Evolutionary conservation across 1,140 invertebrate species (phyloP).

Genomic region (Trichonephila clavipes): DNA sequence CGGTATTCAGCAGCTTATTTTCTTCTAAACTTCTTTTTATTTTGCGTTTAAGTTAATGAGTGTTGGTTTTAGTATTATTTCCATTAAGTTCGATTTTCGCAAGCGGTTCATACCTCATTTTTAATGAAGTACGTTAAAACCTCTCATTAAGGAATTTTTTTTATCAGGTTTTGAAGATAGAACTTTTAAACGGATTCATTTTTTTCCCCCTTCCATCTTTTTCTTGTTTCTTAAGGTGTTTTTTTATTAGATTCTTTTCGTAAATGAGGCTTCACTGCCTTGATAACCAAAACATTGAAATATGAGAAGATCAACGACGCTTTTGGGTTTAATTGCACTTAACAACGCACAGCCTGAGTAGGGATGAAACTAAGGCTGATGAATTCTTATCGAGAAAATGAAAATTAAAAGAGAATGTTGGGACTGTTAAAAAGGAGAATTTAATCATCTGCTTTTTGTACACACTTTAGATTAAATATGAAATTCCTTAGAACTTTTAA

Average conservation of each 20-base stretch:
- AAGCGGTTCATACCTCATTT: slow-evolving; percentile 69
- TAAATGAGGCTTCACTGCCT: slow-evolving; percentile 65
- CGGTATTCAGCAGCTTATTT: slow-evolving; percentile 57
- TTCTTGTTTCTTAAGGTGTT: not conserved
- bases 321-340: slow-evolving; percentile 51
- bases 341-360: not conserved
- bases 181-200: slow-evolving; percentile 63
- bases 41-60: slow-evolving; percentile 74
- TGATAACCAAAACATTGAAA: slow-evolving; percentile 70
- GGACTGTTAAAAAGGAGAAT: not conserved
- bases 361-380: not conserved
- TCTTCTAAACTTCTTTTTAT: slow-evolving; percentile 58
- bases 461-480: not conserved
- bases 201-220: not conserved
- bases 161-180: slow-evolving; percentile 47
- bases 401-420: slow-evolving; percentile 3
- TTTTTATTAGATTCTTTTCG: slow-evolving; percentile 51
- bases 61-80: slow-evolving; percentile 76
- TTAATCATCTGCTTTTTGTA: not conserved
- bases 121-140: slow-evolving; percentile 76
- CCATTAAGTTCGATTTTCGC: slow-evolving; percentile 74
- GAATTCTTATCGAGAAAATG: not conserved
- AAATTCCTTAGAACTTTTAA: not conserved
- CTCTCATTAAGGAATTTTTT: slow-evolving; percentile 70
- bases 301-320: slow-evolving; percentile 47